Evolutionary conservation across 1,140 invertebrate genomes (phyloP).

Genomic region (Euschistus heros): DNA sequence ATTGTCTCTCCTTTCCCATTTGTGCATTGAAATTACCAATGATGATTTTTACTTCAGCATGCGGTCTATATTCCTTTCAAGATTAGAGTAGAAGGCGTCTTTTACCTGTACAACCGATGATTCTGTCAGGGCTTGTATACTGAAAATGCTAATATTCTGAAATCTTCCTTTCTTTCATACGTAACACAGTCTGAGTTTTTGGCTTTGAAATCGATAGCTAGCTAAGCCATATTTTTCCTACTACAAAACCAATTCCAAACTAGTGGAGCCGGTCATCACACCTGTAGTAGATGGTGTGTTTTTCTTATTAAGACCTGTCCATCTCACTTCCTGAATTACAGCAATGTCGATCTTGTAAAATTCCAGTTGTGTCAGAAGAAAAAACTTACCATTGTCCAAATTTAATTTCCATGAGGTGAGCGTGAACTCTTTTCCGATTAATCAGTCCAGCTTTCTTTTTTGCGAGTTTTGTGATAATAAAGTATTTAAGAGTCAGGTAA

Average conservation of each 20-base stretch:
- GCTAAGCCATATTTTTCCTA: background rate
- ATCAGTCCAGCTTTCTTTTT: background rate
- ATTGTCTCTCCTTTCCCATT: constrained; percentile 15
- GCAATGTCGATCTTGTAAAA: background rate
- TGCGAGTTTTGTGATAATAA: background rate
- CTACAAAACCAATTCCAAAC: background rate
- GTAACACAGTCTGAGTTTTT: background rate
- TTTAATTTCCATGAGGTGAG: background rate
- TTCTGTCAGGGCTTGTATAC: background rate
- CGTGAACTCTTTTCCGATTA: background rate
- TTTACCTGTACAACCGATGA: too few species aligned
- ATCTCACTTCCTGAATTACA: background rate
- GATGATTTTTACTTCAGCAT: too few species aligned
- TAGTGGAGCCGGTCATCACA: too few species aligned
- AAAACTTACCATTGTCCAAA: too few species aligned
- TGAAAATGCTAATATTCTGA: background rate
- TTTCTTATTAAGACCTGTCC: background rate
- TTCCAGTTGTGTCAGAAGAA: background rate
- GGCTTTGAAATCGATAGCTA: background rate
- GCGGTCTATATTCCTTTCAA: too few species aligned
- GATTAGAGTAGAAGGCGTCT: too few species aligned
- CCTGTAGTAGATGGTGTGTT: background rate
- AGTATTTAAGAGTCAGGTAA: too few species aligned
- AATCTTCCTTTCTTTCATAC: background rate
- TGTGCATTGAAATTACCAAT: too few species aligned